These are phyloP conservation scores for Tricholauxania praeusta DNA, from an alignment of 2,888 invertebrate species.

Conservation along the genomic window DNA sequence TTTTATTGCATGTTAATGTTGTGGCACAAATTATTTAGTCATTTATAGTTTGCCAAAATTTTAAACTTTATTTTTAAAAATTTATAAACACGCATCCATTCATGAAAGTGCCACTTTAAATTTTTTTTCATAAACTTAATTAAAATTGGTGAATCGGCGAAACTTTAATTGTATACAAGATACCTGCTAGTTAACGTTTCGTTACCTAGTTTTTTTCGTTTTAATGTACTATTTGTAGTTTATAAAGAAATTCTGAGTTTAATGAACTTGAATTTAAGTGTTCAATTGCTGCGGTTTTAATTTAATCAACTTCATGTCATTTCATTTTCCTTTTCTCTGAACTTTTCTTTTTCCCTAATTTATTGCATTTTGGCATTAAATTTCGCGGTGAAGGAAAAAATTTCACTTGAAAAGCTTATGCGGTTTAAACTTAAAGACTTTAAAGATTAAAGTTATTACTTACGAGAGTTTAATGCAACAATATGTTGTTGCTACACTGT, in stretches of 20 bases:
- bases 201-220: neutral
- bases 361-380: conserved; percentile 17
- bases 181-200: neutral
- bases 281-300: neutral
- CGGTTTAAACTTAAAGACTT: neutral
- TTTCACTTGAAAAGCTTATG: conserved; percentile 24
- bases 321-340: conserved; percentile 10
- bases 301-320: neutral
- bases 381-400: conserved; percentile 20
- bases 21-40: too few species aligned
- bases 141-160: conserved; percentile 7
- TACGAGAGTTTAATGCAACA: too few species aligned
- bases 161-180: neutral
- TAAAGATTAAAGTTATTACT: too few species aligned
- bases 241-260: conserved; percentile 29
- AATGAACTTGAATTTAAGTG: conserved; percentile 24
- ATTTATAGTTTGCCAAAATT: too few species aligned
- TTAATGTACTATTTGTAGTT: neutral
- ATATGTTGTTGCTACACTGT: too few species aligned
- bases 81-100: too few species aligned
- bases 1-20: too few species aligned
- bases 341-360: neutral
- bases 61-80: too few species aligned
- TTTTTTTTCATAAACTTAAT: neutral
- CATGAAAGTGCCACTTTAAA: too few species aligned